Evolutionary conservation across 1,140 invertebrate genomes (phyloP), one percentile per base, ranked within the genome.

Genomic region (Schlechtendalia chinensis): DNA sequence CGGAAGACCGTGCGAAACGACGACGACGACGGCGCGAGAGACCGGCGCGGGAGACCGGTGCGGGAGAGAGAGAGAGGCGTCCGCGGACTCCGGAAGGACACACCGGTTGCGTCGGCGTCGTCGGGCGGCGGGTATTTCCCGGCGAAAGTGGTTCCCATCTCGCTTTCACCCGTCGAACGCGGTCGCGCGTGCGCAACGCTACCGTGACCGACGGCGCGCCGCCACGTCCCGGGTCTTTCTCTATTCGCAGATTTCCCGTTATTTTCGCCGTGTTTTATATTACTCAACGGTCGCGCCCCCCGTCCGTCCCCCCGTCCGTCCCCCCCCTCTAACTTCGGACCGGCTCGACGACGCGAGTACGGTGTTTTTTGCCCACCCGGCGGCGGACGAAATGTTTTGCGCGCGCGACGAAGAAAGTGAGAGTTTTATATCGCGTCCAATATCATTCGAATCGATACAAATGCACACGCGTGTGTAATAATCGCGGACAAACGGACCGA

Each of bases 111-210:
- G 75, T 79, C 58, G 75, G 75, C 75, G 75, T 63, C 75, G 69
- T 71, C 67, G 11, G 27, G 24, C 45, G 74, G 22, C 67, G 74
- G 74, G 74, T 77, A 63, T 79, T 79, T 79, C 56, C 75, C 75
- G 58, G 75, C 75, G 75, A 79, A 79, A 79, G 75, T 79, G 75
- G 75, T 79, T 79, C 75, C 75, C 75, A 79, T 79, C 75, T 79
- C 75, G 63, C 75, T 79, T 79, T 79, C 75, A 79, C 75, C 39
- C 75, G 75, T 47, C 75, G 54, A 58, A 45, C 65, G 27, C 75
- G 39, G 5, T 2, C n/a, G 29, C 12, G 29, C 22, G 39, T 50
- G 22, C 22, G 56, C n/a, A 45, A n/a, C n/a, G n/a, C 22, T 65
- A 69, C 22, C 50, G 67, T 63, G 58, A 59, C 56, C 58, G 50